Evolutionary conservation across 2,797 vertebrate species (phyloP), one percentile per base, ranked within the genome.

Genomic region (Naso thynnoides): DNA sequence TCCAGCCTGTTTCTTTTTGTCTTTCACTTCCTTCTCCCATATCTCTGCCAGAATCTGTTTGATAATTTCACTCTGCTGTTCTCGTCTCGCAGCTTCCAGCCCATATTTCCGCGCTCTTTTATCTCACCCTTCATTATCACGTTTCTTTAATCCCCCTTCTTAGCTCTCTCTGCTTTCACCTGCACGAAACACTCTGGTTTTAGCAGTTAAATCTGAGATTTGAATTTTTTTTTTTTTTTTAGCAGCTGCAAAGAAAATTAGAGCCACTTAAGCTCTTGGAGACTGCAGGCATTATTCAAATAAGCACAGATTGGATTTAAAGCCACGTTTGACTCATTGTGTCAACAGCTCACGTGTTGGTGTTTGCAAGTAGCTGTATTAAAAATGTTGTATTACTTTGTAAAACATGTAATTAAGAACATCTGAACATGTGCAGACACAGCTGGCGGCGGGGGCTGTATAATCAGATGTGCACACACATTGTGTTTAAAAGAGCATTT

Each of bases 321-420:
- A 67, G 72, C 78, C 24, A 6, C 3, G 55, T 58, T 72, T 76
- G 39, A 60, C 31, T 55, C 63, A 42, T 55, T 31, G 5, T 64
- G 41, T 84, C 58, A 79, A 45, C 71, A 70, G 33, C 63, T 67
- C 61, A 45, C 36, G 31, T 74, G 53, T 73, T 8, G 19, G 38
- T 44, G 55, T 70, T 79, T 78, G 70, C 19, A 47, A 77, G 77
- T 67, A 41, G 53, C 27, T 52, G 73, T 76, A 71, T 83, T 67
- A 60, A 78, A 78, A 73, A 61, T 66, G 56, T 66, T 31, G 58
- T 77, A 41, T 76, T 78, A 38, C 57, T 61, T 76, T 68, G 57
- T 70, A 78, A 83, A 79, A 73, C 48, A 48, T 44, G 52, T 56
- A 62, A 74, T 84, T 78, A 63, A 80, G 73, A 83, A 82, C 42